Conservation (phyloP, 2,797 vertebrate genomes). For the Leptodactylus fallax region DNA sequence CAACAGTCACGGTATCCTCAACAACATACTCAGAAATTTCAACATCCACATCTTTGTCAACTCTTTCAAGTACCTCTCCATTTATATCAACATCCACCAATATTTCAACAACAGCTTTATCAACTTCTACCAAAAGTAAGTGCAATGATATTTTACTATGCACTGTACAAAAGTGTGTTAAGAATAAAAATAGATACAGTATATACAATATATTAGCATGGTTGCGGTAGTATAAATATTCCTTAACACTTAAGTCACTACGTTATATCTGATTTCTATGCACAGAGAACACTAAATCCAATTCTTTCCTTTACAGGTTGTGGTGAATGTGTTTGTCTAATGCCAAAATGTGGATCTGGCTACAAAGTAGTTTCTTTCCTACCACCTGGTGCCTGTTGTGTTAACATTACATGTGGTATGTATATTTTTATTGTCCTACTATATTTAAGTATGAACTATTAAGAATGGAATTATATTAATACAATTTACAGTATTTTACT, state of each 20-base stretch:
- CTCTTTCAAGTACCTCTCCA: neutral
- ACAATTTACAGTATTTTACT: no score
- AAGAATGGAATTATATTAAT: neutral
- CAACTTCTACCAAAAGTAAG: neutral
- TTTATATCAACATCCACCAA: neutral
- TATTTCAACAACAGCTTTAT: neutral
- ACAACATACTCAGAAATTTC: neutral
- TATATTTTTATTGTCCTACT: neutral
- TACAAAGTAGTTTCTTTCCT: slow-evolving; percentile 35
- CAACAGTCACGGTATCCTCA: fast-evolving
- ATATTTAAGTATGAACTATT: neutral
- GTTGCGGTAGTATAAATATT: no score
- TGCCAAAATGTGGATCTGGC: slow-evolving; percentile 50
- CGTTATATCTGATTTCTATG: no score
- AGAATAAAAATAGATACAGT: no score
- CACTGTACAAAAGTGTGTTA: no score
- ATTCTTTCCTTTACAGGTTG: slow-evolving; percentile 7
- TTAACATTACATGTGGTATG: slow-evolving; percentile 55
- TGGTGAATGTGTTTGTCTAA: slow-evolving; percentile 44
- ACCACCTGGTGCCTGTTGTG: slow-evolving; percentile 49
- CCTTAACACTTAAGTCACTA: no score
- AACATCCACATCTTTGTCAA: neutral
- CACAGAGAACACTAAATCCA: neutral
- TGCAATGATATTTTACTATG: neutral
- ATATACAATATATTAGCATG: no score